Conservation (phyloP, 2,797 vertebrate species). For the Myotis daubentonii region DNA sequence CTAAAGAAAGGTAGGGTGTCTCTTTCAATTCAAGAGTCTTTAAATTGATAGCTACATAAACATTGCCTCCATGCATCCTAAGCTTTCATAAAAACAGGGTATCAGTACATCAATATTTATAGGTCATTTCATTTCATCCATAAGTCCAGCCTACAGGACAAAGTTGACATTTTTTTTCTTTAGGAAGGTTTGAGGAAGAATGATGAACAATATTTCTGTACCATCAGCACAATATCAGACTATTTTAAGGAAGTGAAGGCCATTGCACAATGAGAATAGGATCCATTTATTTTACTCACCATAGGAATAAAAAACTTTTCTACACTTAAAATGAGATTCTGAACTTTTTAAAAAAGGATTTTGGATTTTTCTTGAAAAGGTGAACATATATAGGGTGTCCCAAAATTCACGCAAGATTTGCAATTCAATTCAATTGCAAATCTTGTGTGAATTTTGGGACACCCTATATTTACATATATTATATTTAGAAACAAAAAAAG, state of each 20-base stretch:
- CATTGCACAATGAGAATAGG: neutral
- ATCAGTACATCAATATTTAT: neutral
- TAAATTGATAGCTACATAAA: neutral
- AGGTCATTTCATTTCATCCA: neutral
- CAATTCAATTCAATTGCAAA: too few relatives aligned
- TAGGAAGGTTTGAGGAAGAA: neutral
- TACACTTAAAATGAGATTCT: neutral
- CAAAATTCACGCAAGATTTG: too few relatives aligned
- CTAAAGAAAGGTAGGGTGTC: neutral
- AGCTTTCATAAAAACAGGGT: neutral
- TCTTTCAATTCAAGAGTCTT: neutral
- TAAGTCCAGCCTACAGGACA: neutral
- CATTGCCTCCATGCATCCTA: neutral
- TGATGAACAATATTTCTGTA: fast-evolving
- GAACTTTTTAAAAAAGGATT: neutral
- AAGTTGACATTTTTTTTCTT: neutral
- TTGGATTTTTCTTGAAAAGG: conserved; percentile 1
- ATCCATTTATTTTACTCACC: fast-evolving
- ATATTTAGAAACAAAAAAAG: conserved; percentile 49
- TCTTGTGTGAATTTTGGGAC: too few relatives aligned
- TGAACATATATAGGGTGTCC: neutral
- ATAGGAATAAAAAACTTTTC: neutral
- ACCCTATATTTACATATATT: neutral
- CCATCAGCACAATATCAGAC: neutral
- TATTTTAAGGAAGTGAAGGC: neutral